Conservation (phyloP, 2,113 vertebrate genomes). For the Microtus richardsoni region DNA sequence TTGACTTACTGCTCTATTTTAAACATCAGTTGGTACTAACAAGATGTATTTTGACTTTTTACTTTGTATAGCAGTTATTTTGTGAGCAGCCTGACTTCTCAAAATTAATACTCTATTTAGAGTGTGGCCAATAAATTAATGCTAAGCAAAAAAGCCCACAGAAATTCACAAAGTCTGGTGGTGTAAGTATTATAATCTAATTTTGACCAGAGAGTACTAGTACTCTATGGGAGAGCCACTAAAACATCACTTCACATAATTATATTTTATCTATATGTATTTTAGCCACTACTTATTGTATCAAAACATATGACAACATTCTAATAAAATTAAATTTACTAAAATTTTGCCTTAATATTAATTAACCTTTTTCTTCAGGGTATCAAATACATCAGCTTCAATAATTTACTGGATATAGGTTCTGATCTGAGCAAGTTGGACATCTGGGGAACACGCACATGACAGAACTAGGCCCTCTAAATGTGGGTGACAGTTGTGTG, state of each 20-base stretch:
- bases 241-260: background rate
- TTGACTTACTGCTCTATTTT: background rate
- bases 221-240: background rate
- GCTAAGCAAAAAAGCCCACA: background rate
- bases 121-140: background rate
- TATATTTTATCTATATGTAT: background rate
- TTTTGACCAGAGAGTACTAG: background rate
- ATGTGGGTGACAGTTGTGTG: no score
- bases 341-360: slow-evolving; percentile 23
- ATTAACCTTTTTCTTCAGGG: background rate
- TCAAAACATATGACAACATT: slow-evolving; percentile 12
- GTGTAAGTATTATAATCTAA: background rate
- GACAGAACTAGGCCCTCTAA: no score
- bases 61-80: background rate
- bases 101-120: background rate
- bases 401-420: no score
- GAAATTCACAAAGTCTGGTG: background rate
- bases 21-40: background rate
- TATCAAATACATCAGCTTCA: background rate
- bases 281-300: background rate
- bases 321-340: slow-evolving; percentile 8
- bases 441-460: no score
- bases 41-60: background rate
- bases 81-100: background rate
- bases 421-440: no score